Evolutionary conservation across 2,797 vertebrate species (phyloP), one percentile per base, ranked within the genome.

Genomic region (Gymnothorax javanicus): DNA sequence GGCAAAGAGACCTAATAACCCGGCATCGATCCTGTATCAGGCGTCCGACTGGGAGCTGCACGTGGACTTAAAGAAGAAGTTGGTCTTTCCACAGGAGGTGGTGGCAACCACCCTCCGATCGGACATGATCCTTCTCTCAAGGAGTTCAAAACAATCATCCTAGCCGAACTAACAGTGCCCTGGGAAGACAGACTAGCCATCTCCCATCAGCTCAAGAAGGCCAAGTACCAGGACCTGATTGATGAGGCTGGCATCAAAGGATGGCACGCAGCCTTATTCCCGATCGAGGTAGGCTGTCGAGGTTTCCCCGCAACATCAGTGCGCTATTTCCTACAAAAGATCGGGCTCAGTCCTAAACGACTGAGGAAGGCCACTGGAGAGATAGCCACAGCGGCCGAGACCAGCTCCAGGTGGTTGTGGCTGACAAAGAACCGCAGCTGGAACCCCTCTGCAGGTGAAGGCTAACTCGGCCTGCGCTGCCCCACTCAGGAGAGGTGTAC

Each of bases 111-210:
- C 83, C n/a, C 73, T 89, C 83, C 12, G 57, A 20, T 77, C 89
- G 52, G 87, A 87, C 11, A 83, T 87, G 89, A 57, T 85, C 17
- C 25, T 83, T 27, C 43, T 87, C 43, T 89, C 83, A 33, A 88
- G 73, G 73, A 88, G 87, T 77, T 87, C n/a, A 88, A 87, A 43
- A 87, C 52, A 9, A 85, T 89, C n/a, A n/a, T n/a, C n/a, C n/a
- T n/a, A n/a, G n/a, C n/a, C n/a, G n/a, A n/a, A n/a, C n/a, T n/a
- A n/a, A n/a, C n/a, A n/a, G n/a, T n/a, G n/a, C n/a, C n/a, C n/a
- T n/a, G n/a, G n/a, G n/a, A n/a, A n/a, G n/a, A n/a, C n/a, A n/a
- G n/a, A n/a, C n/a, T n/a, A n/a, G n/a, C n/a, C n/a, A n/a, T n/a
- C n/a, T n/a, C n/a, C n/a, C n/a, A n/a, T n/a, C n/a, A n/a, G n/a